Conservation (phyloP, 2,888 invertebrate species). For the Diaprepes abbreviatus region DNA sequence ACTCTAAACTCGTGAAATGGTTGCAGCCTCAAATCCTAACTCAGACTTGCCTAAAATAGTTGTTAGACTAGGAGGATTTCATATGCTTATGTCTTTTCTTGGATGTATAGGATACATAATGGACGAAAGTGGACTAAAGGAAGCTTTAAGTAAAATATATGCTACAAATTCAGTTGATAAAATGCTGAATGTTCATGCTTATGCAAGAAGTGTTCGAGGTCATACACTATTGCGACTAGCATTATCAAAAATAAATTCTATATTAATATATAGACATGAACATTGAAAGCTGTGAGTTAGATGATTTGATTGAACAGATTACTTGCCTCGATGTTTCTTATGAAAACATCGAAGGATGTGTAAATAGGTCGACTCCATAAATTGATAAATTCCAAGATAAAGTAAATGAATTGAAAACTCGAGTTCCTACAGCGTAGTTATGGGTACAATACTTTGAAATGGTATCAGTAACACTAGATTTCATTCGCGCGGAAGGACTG, state of each 20-base stretch:
- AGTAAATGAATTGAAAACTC: constrained; percentile 21
- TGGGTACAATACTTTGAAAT: constrained; percentile 58
- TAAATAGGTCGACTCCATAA: constrained; percentile 17
- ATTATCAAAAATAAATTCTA: constrained; percentile 33
- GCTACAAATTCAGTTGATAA: constrained; percentile 59
- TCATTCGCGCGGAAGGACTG: constrained; percentile 57
- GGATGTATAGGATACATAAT: constrained; percentile 54
- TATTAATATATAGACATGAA: constrained; percentile 37
- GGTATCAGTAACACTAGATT: constrained; percentile 55
- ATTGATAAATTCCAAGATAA: constrained; percentile 25
- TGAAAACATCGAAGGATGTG: constrained; percentile 54
- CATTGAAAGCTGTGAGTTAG: not conserved
- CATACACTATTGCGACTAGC: constrained; percentile 56
- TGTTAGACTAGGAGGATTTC: constrained; percentile 60
- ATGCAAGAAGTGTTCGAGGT: constrained; percentile 53
- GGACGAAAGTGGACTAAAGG: constrained; percentile 53
- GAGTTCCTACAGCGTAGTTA: constrained; percentile 46
- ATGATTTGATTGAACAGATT: constrained; percentile 26
- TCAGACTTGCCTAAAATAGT: constrained; percentile 53
- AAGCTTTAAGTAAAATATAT: constrained; percentile 50
- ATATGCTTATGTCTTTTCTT: too few species aligned
- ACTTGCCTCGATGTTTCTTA: constrained; percentile 44
- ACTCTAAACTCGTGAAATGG: constrained; percentile 49
- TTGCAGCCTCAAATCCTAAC: constrained; percentile 17
- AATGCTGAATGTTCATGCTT: constrained; percentile 59